These are phyloP conservation scores for Athetis lepigone DNA, from an alignment of 2,888 invertebrate genomes.

Conservation along the genomic window DNA sequence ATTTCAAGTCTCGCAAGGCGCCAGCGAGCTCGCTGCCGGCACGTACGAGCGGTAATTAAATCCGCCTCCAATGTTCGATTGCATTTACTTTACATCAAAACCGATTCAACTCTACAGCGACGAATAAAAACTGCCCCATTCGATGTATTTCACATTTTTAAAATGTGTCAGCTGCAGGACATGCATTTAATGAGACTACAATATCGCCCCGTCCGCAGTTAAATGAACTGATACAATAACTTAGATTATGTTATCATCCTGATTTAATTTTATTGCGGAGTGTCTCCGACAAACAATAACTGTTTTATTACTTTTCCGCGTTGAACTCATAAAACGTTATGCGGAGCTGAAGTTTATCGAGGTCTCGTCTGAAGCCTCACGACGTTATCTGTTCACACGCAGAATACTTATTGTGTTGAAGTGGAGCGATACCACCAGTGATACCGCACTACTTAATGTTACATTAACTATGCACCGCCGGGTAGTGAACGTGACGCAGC, in stretches of 20 bases:
- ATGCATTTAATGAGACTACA: conserved; percentile 5
- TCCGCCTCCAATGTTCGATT: conserved; percentile 31
- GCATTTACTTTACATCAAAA: conserved; percentile 25
- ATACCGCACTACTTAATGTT: background rate
- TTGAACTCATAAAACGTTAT: conserved; percentile 16
- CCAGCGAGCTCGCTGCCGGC: conserved; percentile 4
- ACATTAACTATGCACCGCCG: background rate
- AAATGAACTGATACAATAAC: background rate
- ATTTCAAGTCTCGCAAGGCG: too few relatives aligned
- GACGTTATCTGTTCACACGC: conserved; percentile 7
- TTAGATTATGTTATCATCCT: conserved; percentile 7
- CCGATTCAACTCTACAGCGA: background rate
- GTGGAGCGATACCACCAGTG: background rate
- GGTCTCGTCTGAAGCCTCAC: background rate
- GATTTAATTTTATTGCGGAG: conserved; percentile 13
- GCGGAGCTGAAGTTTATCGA: background rate
- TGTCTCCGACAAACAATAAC: conserved; percentile 30
- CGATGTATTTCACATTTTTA: background rate
- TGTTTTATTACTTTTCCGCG: conserved; percentile 30
- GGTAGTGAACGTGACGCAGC: background rate
- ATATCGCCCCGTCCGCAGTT: background rate
- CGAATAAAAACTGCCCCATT: background rate
- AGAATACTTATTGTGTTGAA: conserved; percentile 7
- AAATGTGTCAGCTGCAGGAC: background rate
- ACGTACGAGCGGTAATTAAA: conserved; percentile 45